A percentile compares a stretch with the other conserved stretches of the same genome.
Evolutionary conservation across 2,113 vertebrate genomes (phyloP).

Genomic region (Scalopus aquaticus): DNA sequence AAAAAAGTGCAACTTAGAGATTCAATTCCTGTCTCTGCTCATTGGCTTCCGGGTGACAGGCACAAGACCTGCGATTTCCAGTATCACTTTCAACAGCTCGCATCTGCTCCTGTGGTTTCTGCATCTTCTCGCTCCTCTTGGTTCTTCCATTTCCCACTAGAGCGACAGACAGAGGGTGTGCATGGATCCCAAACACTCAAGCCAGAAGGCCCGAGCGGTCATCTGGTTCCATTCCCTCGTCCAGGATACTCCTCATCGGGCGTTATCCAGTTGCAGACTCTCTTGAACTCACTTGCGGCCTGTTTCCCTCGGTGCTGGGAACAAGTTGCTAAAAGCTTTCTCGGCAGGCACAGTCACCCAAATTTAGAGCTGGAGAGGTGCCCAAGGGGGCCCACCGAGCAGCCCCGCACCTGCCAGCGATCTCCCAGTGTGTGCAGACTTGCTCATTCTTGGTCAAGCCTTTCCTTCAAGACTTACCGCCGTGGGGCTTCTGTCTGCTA

Average conservation of each 20-base stretch:
- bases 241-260: accelerated
- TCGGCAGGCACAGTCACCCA: neutral
- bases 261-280: neutral
- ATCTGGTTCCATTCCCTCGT: neutral
- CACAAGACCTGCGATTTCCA: too few relatives aligned
- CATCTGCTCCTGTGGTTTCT: neutral
- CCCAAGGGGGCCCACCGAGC: neutral
- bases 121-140: neutral
- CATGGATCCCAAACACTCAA: neutral
- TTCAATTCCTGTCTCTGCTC: too few relatives aligned
- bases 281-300: neutral
- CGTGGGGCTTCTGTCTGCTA: neutral
- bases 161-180: neutral
- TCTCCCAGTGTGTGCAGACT: neutral
- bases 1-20: too few relatives aligned
- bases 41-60: too few relatives aligned
- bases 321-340: neutral
- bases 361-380: neutral
- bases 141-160: neutral
- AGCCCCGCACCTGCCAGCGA: too few relatives aligned
- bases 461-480: neutral
- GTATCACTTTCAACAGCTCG: neutral
- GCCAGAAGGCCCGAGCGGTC: neutral
- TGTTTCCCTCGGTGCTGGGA: neutral
- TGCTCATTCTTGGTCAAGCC: neutral